Base-by-base conservation (phyloP, 2,888 invertebrate genomes). In the Lathronympha strigana region DNA sequence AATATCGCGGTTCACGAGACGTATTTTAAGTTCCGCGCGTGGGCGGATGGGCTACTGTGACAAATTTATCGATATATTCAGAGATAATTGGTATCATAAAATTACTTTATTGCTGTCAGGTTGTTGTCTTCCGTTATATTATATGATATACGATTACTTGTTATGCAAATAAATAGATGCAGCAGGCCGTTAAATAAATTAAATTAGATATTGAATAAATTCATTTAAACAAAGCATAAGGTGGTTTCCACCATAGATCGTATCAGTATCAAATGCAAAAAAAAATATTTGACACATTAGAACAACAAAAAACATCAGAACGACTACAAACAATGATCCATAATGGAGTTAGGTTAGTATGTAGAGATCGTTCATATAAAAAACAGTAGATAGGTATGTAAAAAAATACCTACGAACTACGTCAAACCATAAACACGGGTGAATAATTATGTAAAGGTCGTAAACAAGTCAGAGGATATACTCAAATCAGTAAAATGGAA, bases 61-160 rank as follows among this genome's bases (percentile, higher is more conserved):
- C 63, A 11, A 53, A 66, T 66, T 64, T 69, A 66, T 60, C 60
- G 60, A 51, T 66, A 66, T 53, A 63, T 66, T 63, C 45, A 38
- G n/a, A 51, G 63, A 63, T 67, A 66, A 69, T 68, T 68, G 67
- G 57, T 43, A 25, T 55, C 67, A 69, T 68, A 69, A 69, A 69
- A 70, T 68, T 55, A 63, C 4, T 54, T 54, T 54, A 55, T 47
- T n/a, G 36, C 47, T n/a, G 33, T 23, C 15, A 1, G 36, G 23
- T 47, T 25, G 38, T 63, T 54, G 54, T 43, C 50, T 50, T 67
- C 64, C 68, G 71, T 69, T 71, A 69, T 19, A 78, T 81, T 72
- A 53, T 50, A 61, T 40, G 19, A n/a, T 36, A 50, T 38, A 36
- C 2, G 4, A 21, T 21, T 19, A 45, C 6, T 13, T 49, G 49